Conservation (phyloP, 1,140 invertebrate genomes). For the Magallana ariakensis region DNA sequence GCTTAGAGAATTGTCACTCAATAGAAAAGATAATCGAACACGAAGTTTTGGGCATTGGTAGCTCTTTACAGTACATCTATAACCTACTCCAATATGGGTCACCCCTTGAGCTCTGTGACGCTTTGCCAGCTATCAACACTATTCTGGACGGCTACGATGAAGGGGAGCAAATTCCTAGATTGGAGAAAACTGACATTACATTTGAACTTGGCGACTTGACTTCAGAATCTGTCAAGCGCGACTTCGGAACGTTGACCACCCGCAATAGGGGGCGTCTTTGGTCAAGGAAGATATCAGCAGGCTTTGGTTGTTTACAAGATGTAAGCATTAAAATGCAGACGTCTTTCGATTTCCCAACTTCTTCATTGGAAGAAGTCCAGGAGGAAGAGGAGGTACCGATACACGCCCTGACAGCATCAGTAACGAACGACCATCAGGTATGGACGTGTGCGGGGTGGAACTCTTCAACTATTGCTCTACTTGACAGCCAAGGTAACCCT, state of each 20-base stretch:
- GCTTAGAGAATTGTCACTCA: background rate
- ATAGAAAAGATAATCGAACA: conserved; percentile 16
- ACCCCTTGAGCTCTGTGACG: conserved; percentile 18
- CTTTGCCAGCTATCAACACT: background rate
- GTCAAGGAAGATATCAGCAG: conserved; percentile 19
- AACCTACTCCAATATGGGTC: background rate
- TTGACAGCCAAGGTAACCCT: conserved; percentile 42
- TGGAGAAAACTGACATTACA: conserved; percentile 41
- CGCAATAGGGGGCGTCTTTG: conserved; percentile 14
- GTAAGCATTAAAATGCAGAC: conserved; percentile 36
- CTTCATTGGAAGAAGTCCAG: background rate
- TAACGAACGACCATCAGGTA: background rate
- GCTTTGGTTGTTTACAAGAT: conserved; percentile 39
- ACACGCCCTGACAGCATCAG: conserved; percentile 40
- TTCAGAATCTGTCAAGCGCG: conserved; percentile 9
- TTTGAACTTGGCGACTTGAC: conserved; percentile 48
- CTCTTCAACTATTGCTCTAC: conserved; percentile 31
- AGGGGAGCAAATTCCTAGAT: background rate
- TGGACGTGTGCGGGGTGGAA: conserved; percentile 49
- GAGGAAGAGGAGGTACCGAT: conserved; percentile 50
- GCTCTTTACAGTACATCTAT: conserved; percentile 15
- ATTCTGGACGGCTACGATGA: conserved; percentile 18
- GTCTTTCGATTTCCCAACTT: conserved; percentile 37
- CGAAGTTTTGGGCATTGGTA: conserved; percentile 22
- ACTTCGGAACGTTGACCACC: conserved; percentile 29